Evolutionary conservation across 2,888 invertebrate genomes (phyloP).

Genomic region (Drosophila colorata): DNA sequence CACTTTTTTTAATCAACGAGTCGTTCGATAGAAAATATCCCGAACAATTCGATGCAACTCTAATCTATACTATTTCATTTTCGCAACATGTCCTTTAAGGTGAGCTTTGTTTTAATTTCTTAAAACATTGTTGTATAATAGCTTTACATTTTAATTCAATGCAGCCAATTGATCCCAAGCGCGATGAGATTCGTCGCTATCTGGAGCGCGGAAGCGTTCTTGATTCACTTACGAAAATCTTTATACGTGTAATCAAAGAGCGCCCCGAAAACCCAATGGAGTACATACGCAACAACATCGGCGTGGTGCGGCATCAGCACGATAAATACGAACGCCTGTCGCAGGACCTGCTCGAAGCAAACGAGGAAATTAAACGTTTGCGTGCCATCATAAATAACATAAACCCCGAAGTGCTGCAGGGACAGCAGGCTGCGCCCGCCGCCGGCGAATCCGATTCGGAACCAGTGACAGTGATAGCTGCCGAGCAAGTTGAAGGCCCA

Average conservation of each 20-base stretch:
- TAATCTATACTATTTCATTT: slow-evolving; percentile 32
- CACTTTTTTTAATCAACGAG: no score
- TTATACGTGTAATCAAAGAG: slow-evolving; percentile 82
- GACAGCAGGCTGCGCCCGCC: slow-evolving; percentile 8
- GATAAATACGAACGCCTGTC: slow-evolving; percentile 80
- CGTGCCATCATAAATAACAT: slow-evolving; percentile 71
- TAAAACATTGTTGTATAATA: neutral
- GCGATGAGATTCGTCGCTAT: slow-evolving; percentile 85
- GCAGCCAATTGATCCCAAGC: slow-evolving; percentile 85
- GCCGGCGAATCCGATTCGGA: slow-evolving; percentile 28
- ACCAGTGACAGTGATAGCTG: slow-evolving; percentile 9
- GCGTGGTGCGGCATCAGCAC: slow-evolving; percentile 77
- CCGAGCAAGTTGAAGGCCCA: slow-evolving; percentile 11
- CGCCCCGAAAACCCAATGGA: slow-evolving; percentile 84
- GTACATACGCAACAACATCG: slow-evolving; percentile 82
- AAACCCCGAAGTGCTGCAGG: slow-evolving; percentile 71
- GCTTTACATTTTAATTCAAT: neutral
- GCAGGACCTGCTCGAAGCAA: slow-evolving; percentile 78
- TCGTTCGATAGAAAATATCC: slow-evolving; percentile 19
- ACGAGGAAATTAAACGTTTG: slow-evolving; percentile 76
- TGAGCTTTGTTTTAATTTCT: slow-evolving; percentile 27
- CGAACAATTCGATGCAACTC: slow-evolving; percentile 17
- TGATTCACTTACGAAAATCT: slow-evolving; percentile 83
- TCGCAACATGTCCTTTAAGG: slow-evolving; percentile 78
- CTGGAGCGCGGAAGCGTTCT: slow-evolving; percentile 84